A percentile compares a stretch with the other conserved stretches of the same genome.
Conservation (phyloP, 2,888 invertebrate genomes). For the Cenopis cana region DNA sequence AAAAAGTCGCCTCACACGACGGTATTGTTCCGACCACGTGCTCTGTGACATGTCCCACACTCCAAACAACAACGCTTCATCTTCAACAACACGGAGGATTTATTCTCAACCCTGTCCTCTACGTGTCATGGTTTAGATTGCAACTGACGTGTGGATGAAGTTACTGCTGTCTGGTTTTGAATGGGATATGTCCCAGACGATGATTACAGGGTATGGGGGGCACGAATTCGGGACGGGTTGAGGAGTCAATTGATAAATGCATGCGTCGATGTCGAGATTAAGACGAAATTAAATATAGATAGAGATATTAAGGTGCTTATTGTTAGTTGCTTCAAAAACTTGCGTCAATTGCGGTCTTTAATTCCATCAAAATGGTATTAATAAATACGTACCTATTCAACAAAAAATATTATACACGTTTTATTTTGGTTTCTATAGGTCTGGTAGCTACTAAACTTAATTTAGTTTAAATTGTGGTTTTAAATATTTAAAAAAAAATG, state of each 20-base stretch:
- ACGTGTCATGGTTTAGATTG: background rate
- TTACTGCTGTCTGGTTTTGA: background rate
- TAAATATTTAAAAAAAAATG: no score
- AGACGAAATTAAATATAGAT: constrained; percentile 36
- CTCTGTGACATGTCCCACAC: constrained; percentile 29
- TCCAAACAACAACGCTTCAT: background rate
- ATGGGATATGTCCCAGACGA: constrained; percentile 23
- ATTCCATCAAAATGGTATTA: background rate
- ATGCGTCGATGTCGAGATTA: constrained; percentile 26
- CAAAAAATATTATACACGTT: no score
- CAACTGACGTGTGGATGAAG: background rate
- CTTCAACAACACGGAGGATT: background rate
- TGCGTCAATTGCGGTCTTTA: background rate
- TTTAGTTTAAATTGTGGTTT: no score
- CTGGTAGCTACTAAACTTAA: no score
- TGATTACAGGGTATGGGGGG: constrained; percentile 44
- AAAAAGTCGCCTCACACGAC: constrained; percentile 72
- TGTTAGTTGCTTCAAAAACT: constrained; percentile 17
- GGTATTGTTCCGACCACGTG: constrained; percentile 58
- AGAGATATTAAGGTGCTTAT: constrained; percentile 32
- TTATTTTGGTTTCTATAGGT: no score
- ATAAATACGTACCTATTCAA: background rate
- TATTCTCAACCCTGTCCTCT: background rate
- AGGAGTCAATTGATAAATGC: constrained; percentile 41
- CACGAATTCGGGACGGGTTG: constrained; percentile 30